phyloP scores from a whole-genome alignment of 2,797 vertebrate species.

The Pseudochromis fuscus region DNA sequence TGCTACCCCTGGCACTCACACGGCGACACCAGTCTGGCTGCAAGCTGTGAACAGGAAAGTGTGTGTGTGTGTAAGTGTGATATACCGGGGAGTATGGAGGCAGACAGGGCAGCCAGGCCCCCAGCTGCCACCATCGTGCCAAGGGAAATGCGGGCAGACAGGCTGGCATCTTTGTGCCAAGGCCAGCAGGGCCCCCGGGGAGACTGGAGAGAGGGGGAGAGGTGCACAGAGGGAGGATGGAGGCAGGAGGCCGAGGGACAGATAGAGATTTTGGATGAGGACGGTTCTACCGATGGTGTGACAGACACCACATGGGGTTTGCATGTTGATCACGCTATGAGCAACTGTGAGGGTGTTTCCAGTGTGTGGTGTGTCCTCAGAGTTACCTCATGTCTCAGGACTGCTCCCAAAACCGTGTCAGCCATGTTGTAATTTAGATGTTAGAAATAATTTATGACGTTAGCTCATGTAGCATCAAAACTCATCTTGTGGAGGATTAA shows the following conservation, averaged over 20 bases:
- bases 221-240: conserved; percentile 27
- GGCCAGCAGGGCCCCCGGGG: conserved; percentile 77
- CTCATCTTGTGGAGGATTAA: not conserved
- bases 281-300: conserved; percentile 38
- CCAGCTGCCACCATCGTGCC: conserved; percentile 82
- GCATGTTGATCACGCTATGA: conserved; percentile 30
- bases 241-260: not conserved
- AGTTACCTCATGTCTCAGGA: conserved; percentile 1
- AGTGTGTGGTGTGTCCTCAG: conserved; percentile 21
- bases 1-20: conserved; percentile 70
- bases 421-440: not conserved
- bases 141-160: conserved; percentile 85
- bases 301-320: conserved; percentile 34
- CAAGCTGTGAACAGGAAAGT: conserved; percentile 67
- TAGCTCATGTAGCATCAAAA: not conserved
- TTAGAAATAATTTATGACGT: not conserved
- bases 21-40: conserved; percentile 74
- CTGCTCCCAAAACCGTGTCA: not conserved
- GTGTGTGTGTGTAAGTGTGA: conserved; percentile 48
- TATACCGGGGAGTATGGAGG: conserved; percentile 67
- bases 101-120: conserved; percentile 77
- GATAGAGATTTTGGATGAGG: conserved; percentile 44
- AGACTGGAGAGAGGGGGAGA: conserved; percentile 44
- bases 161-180: conserved; percentile 81
- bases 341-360: not conserved